These are phyloP conservation scores for Bembecia ichneumoniformis DNA, from an alignment of 2,888 invertebrate genomes.

Conservation along the genomic window DNA sequence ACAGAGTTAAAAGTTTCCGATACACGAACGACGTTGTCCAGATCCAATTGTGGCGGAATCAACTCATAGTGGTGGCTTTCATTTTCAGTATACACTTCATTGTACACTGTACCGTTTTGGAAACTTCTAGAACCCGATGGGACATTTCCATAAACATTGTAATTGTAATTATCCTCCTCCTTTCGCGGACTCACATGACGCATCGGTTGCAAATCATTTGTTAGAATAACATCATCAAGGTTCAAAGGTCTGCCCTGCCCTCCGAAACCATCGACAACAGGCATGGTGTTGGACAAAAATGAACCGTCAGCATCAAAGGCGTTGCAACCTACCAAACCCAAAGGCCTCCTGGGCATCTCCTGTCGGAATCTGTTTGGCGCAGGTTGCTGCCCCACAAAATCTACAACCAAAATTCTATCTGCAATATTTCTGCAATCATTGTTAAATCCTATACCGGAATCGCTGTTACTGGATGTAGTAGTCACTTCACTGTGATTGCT, in stretches of 20 bases:
- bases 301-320: constrained; percentile 61
- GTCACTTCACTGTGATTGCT: constrained; percentile 86
- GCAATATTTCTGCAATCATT: constrained; percentile 89
- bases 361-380: constrained; percentile 41
- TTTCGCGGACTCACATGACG: constrained; percentile 39
- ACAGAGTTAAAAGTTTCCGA: constrained; percentile 54
- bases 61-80: constrained; percentile 58
- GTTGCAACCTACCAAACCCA: constrained; percentile 54
- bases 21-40: constrained; percentile 45
- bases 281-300: constrained; percentile 62
- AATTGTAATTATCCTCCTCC: constrained; percentile 65
- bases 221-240: constrained; percentile 51
- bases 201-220: constrained; percentile 43
- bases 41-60: constrained; percentile 36
- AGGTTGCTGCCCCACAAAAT: constrained; percentile 72
- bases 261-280: constrained; percentile 64
- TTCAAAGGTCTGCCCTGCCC: constrained; percentile 63
- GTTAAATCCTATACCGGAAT: constrained; percentile 94
- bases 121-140: constrained; percentile 39
- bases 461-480: constrained; percentile 91
- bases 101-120: constrained; percentile 48
- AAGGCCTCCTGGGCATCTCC: constrained; percentile 47
- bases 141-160: constrained; percentile 49
- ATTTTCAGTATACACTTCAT: constrained; percentile 57
- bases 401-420: constrained; percentile 83